Percentiles rank a stretch among this genome's conserved stretches.
phyloP scores from a whole-genome alignment of 64 coral and sea anemone species.

The Astreopora myriophthalma region DNA sequence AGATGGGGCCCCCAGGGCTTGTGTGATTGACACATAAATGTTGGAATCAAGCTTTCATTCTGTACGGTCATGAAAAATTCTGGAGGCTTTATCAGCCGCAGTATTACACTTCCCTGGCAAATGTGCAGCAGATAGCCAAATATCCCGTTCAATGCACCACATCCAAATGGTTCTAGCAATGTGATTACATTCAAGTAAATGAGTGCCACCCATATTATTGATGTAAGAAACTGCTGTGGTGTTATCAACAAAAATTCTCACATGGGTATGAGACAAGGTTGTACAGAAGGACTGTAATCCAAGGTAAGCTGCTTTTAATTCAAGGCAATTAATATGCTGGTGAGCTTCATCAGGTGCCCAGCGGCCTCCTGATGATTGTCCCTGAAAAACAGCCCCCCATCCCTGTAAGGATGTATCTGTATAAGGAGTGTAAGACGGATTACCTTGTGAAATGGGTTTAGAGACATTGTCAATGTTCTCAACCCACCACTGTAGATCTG shows the following conservation, averaged over 20 bases:
- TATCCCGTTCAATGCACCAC: constrained; percentile 5
- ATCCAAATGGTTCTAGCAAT: constrained; percentile 42
- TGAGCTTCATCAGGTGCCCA: constrained; percentile 25
- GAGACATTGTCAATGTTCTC: constrained; percentile 19
- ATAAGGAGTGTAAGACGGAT: constrained; percentile 10
- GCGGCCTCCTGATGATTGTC: constrained; percentile 5
- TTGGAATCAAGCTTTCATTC: not conserved
- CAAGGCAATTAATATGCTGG: constrained; percentile 51
- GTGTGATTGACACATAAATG: not conserved
- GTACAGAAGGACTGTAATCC: constrained; percentile 45
- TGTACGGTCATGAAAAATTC: not conserved
- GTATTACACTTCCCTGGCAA: constrained; percentile 29
- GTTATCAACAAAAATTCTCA: constrained; percentile 10
- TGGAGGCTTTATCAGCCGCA: not conserved
- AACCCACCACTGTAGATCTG: constrained; percentile 50
- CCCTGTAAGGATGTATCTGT: constrained; percentile 47
- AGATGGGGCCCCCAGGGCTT: not conserved
- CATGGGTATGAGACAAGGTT: constrained; percentile 16
- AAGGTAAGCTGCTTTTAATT: constrained; percentile 49
- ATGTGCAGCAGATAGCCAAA: constrained; percentile 1
- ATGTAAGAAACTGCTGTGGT: not conserved
- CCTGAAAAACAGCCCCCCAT: constrained; percentile 44
- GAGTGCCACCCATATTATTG: constrained; percentile 53
- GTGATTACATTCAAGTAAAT: constrained; percentile 20
- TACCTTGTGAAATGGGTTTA: constrained; percentile 4